Percentiles rank a stretch among this genome's conserved stretches.
Conservation (phyloP, 1,140 invertebrate species). For the Arion vulgaris region DNA sequence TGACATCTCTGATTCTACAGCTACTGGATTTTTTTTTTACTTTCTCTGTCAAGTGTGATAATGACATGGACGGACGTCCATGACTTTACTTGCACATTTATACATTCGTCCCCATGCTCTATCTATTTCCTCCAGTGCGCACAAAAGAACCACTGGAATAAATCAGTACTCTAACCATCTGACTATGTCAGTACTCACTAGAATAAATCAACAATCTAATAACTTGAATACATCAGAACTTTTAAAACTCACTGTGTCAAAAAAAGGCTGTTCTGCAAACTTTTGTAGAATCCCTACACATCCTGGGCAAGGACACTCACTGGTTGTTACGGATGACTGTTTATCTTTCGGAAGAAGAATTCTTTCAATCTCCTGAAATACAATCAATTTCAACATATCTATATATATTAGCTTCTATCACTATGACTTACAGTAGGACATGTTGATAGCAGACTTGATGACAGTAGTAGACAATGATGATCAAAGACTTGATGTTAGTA, state of each 20-base stretch:
- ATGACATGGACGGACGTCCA: too few relatives aligned
- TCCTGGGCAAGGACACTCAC: slow-evolving; percentile 39
- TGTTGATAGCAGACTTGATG: neutral
- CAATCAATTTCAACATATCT: neutral
- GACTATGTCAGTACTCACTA: too few relatives aligned
- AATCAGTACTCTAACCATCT: too few relatives aligned
- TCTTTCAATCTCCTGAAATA: neutral
- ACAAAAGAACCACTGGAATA: too few relatives aligned
- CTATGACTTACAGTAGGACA: neutral
- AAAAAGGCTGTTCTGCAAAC: slow-evolving; percentile 48
- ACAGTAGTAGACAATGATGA: neutral
- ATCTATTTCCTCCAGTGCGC: too few relatives aligned
- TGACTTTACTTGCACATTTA: too few relatives aligned
- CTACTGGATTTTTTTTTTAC: too few relatives aligned
- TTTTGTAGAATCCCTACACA: slow-evolving; percentile 61
- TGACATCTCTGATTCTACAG: too few relatives aligned
- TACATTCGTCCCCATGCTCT: too few relatives aligned
- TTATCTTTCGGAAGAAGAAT: slow-evolving; percentile 7
- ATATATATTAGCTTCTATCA: neutral
- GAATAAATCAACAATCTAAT: too few relatives aligned
- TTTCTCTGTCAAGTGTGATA: too few relatives aligned
- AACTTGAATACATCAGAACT: too few relatives aligned
- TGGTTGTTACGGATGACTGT: neutral
- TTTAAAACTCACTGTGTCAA: slow-evolving; percentile 43
- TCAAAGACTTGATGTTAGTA: neutral